phyloP scores from a whole-genome alignment of 2,113 vertebrate species.

The Cromileptes altivelis region DNA sequence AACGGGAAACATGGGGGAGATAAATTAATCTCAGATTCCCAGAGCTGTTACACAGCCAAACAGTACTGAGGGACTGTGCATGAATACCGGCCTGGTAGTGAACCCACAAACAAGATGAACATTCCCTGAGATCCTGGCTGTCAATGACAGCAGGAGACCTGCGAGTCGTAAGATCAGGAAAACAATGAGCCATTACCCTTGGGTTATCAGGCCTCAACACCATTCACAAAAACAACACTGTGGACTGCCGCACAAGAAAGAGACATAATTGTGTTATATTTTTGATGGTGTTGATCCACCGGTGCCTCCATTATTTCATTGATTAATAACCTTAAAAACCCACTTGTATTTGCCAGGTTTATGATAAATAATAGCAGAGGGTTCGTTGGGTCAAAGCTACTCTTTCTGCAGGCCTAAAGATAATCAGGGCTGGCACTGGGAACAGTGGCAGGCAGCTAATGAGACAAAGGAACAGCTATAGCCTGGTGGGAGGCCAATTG shows the following conservation, averaged over 20 bases:
- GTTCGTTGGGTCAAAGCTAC: constrained; percentile 49
- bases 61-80: constrained; percentile 40
- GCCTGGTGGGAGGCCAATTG: constrained; percentile 73
- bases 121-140: constrained; percentile 43
- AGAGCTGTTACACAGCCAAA: constrained; percentile 44
- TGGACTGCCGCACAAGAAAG: constrained; percentile 32
- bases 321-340: constrained; percentile 46
- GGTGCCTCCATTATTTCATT: constrained; percentile 45
- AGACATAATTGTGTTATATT: constrained; percentile 36
- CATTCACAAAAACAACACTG: constrained; percentile 65
- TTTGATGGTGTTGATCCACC: constrained; percentile 33
- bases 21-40: constrained; percentile 62
- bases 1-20: constrained; percentile 47
- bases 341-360: constrained; percentile 39
- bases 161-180: constrained; percentile 51
- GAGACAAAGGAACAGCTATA: constrained; percentile 65
- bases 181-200: constrained; percentile 75
- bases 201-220: constrained; percentile 64
- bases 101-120: constrained; percentile 71
- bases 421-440: constrained; percentile 75
- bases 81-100: constrained; percentile 70
- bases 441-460: constrained; percentile 77
- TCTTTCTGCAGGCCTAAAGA: constrained; percentile 58
- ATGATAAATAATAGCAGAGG: constrained; percentile 45
- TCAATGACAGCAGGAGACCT: constrained; percentile 58